Conservation (phyloP, 2,797 vertebrate genomes). For the Platyrinchus mystaceus region DNA sequence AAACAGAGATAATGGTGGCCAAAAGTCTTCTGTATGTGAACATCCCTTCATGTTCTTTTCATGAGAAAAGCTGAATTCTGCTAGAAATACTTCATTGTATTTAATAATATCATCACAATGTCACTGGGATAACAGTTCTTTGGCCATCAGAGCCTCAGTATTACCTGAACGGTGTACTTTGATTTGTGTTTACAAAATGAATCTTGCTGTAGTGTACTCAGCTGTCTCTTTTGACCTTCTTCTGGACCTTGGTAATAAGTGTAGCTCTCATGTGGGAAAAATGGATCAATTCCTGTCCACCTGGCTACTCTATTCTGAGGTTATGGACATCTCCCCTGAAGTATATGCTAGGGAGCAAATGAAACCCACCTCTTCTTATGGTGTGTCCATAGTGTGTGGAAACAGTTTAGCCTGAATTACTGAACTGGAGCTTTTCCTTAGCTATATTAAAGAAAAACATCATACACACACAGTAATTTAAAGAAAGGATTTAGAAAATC, state of each 20-base stretch:
- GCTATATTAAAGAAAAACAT: not conserved
- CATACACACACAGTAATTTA: not conserved
- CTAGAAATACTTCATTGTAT: not conserved
- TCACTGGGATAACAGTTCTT: not conserved
- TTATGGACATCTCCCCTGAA: not conserved
- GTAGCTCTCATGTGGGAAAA: not conserved
- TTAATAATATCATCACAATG: not conserved
- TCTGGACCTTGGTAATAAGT: not conserved
- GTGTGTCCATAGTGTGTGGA: not conserved
- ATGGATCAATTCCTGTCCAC: not conserved
- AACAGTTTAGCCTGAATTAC: not conserved
- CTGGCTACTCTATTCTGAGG: not conserved
- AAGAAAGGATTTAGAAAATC: not conserved
- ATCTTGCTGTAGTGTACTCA: not conserved
- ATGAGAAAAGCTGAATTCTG: not conserved
- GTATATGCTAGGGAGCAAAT: not conserved
- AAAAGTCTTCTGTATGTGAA: not conserved
- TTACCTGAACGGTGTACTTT: not conserved
- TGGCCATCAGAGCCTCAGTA: accelerated
- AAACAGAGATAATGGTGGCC: not conserved
- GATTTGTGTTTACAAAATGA: not conserved
- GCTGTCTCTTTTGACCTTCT: not conserved
- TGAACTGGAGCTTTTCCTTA: not conserved
- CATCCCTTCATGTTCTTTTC: not conserved
- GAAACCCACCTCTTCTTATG: not conserved